Evolutionary conservation across 2,888 invertebrate genomes (phyloP).

Genomic region (Caenorhabditis imperialis): DNA sequence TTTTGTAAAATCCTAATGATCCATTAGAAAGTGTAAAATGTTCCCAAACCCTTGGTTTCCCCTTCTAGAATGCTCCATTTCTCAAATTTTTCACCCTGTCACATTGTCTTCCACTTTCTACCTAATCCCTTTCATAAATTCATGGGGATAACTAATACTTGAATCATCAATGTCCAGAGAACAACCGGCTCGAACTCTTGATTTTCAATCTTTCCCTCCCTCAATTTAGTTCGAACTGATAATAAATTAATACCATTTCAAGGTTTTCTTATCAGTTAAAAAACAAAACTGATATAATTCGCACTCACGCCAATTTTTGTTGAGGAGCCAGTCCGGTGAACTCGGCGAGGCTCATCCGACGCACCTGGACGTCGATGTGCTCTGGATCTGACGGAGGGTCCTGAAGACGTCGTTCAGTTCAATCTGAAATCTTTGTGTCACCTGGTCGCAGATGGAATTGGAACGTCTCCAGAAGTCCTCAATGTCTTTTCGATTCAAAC

Average conservation of each 20-base stretch:
- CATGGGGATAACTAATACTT: no score
- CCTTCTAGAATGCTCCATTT: no score
- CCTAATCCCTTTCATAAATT: no score
- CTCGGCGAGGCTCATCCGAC: conserved; percentile 73
- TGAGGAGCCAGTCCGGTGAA: conserved; percentile 72
- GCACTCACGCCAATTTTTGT: conserved; percentile 53
- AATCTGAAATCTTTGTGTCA: neutral
- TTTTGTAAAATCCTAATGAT: no score
- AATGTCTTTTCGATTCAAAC: conserved; percentile 64
- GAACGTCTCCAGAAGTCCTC: conserved; percentile 67
- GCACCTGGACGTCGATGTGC: conserved; percentile 51
- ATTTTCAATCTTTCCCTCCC: no score
- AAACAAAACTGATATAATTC: neutral
- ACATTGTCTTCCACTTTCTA: no score
- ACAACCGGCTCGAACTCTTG: no score
- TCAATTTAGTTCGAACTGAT: no score
- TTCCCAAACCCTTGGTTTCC: no score
- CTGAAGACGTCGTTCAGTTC: conserved; percentile 3
- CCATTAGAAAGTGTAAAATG: no score
- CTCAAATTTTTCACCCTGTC: no score
- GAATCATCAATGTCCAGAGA: no score
- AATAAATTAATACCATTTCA: neutral
- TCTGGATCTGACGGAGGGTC: conserved; percentile 39
- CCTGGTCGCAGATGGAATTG: conserved; percentile 69
- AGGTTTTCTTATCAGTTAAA: neutral